phyloP scores from a whole-genome alignment of 2,888 invertebrate species.

The Torymus aiolomorphi region DNA sequence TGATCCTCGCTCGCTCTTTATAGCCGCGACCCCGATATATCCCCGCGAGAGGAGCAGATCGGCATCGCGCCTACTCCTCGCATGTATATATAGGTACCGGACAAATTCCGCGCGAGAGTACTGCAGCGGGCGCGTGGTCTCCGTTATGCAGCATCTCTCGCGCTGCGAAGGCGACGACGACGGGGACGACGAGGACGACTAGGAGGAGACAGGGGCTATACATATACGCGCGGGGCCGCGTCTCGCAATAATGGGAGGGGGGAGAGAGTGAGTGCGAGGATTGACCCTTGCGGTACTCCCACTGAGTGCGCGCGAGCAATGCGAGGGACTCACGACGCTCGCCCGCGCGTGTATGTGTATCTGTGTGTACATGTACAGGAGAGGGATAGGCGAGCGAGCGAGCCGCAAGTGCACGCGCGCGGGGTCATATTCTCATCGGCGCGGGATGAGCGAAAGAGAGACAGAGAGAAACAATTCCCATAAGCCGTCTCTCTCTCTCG shows the following conservation, averaged over 20 bases:
- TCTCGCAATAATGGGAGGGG: conserved; percentile 61
- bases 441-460: conserved; percentile 56
- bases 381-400: neutral
- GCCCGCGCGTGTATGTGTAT: neutral
- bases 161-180: neutral
- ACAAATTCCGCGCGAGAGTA: conserved; percentile 33
- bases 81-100: neutral
- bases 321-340: conserved; percentile 41
- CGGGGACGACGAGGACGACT: conserved; percentile 11
- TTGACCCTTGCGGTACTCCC: conserved; percentile 75
- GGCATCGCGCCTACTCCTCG: neutral
- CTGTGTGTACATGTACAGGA: too few species aligned
- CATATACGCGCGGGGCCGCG: neutral
- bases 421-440: conserved; percentile 74
- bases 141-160: conserved; percentile 35
- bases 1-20: neutral
- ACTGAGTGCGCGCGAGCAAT: conserved; percentile 58
- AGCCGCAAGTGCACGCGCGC: conserved; percentile 59
- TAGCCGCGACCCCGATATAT: conserved; percentile 19
- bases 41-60: conserved; percentile 24
- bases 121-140: neutral
- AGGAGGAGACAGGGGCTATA: neutral
- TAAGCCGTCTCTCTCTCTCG: conserved; percentile 28
- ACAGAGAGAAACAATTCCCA: conserved; percentile 54
- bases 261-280: conserved; percentile 67